Conservation (phyloP, 2,888 invertebrate genomes). For the Stenodera caucasica region DNA sequence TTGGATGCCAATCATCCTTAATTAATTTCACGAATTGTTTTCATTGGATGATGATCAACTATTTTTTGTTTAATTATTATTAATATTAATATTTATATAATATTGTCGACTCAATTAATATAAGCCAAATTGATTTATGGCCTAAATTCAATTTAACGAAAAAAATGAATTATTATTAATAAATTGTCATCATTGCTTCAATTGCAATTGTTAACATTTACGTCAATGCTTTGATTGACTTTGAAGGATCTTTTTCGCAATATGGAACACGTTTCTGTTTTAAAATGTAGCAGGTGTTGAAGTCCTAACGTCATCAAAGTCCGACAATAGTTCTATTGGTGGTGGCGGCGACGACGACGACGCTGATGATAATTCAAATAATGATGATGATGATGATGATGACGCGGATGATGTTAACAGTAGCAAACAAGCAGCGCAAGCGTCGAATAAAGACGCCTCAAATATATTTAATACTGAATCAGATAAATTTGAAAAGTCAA, state of each 20-base stretch:
- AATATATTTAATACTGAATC: constrained; percentile 25
- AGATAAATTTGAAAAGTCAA: constrained; percentile 36
- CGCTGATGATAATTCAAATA: constrained; percentile 13
- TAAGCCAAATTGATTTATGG: neutral
- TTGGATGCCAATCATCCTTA: neutral
- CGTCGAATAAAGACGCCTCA: constrained; percentile 46
- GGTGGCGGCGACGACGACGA: constrained; percentile 14
- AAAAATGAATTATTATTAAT: neutral
- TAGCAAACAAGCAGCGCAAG: constrained; percentile 40
- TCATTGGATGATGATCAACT: neutral
- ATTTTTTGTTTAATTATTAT: neutral
- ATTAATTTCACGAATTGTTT: neutral
- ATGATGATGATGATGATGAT: constrained; percentile 6
- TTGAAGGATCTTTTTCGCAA: constrained; percentile 8
- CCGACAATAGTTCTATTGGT: constrained; percentile 13
- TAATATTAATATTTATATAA: neutral
- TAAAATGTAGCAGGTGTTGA: constrained; percentile 51
- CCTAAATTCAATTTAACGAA: neutral
- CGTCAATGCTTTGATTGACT: neutral
- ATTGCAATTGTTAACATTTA: constrained; percentile 3
- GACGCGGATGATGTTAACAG: constrained; percentile 8
- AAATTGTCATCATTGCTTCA: neutral
- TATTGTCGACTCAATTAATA: neutral
- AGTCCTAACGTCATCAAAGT: constrained; percentile 48
- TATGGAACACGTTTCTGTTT: constrained; percentile 20